These are phyloP conservation scores for Erinaceus europaeus DNA, from an alignment of 2,113 vertebrate genomes.

Conservation along the genomic window DNA sequence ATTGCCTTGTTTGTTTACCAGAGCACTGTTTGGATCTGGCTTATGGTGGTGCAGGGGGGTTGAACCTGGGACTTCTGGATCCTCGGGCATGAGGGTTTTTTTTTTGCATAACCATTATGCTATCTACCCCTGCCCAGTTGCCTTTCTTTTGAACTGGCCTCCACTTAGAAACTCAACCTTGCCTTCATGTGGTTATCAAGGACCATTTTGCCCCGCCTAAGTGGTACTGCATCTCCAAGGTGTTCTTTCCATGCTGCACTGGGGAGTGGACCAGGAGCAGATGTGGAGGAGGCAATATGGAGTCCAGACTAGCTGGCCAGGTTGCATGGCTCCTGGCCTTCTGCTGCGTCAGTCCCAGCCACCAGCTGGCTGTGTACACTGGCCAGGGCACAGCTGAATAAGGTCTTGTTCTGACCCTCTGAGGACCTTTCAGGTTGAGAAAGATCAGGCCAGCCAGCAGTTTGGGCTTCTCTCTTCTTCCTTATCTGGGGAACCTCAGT, in stretches of 20 bases:
- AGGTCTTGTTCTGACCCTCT: neutral
- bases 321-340: too few species aligned
- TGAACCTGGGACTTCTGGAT: too few species aligned
- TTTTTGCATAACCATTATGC: too few species aligned
- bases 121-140: too few species aligned
- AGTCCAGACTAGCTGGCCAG: too few species aligned
- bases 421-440: neutral
- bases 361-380: neutral
- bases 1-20: too few species aligned
- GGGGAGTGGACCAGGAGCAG: neutral
- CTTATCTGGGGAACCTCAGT: neutral
- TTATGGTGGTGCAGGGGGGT: too few species aligned
- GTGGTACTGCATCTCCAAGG: too few species aligned
- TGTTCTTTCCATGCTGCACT: neutral
- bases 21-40: too few species aligned
- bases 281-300: neutral
- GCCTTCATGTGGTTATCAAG: rapidly evolving
- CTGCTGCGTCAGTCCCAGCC: neutral
- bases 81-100: too few species aligned
- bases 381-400: neutral
- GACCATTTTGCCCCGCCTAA: neutral
- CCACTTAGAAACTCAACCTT: neutral
- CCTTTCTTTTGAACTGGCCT: too few species aligned
- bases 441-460: neutral
- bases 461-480: neutral